Conservation (phyloP, 1,140 invertebrate genomes). For the Drosophila nebulosa region DNA sequence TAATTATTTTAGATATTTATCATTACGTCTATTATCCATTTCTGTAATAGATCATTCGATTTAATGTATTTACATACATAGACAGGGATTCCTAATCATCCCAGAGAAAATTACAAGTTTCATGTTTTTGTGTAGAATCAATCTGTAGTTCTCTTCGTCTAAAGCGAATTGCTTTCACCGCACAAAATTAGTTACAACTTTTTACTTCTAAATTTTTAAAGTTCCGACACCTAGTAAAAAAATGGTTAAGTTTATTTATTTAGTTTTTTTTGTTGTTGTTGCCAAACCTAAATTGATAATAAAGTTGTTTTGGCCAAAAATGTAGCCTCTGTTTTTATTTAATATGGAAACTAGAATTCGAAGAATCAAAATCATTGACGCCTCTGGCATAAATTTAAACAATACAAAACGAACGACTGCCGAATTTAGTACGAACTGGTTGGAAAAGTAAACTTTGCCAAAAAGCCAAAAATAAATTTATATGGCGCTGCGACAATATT, state of each 20-base stretch:
- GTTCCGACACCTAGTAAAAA: neutral
- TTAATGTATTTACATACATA: too few relatives aligned
- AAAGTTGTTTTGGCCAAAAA: conserved; percentile 51
- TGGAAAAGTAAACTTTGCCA: conserved; percentile 48
- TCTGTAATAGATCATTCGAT: too few relatives aligned
- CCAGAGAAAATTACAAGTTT: too few relatives aligned
- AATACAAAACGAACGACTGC: conserved; percentile 15
- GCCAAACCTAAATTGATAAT: conserved; percentile 25
- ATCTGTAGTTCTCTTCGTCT: too few relatives aligned
- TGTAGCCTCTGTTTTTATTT: conserved; percentile 18
- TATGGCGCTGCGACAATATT: conserved; percentile 18
- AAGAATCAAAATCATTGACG: conserved; percentile 18
- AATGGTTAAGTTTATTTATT: neutral
- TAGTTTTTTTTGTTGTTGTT: neutral
- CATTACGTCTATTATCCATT: too few relatives aligned
- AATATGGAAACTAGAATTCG: conserved; percentile 44
- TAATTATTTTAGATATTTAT: too few relatives aligned
- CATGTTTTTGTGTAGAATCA: too few relatives aligned
- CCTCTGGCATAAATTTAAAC: conserved; percentile 50
- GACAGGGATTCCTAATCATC: too few relatives aligned
- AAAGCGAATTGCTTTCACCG: too few relatives aligned
- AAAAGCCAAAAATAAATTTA: conserved; percentile 45
- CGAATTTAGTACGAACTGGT: conserved; percentile 39
- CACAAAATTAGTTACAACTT: too few relatives aligned
- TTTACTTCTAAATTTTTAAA: too few relatives aligned